Evolutionary conservation across 2,888 invertebrate genomes (phyloP).

Genomic region (Drosophila setosimentum): DNA sequence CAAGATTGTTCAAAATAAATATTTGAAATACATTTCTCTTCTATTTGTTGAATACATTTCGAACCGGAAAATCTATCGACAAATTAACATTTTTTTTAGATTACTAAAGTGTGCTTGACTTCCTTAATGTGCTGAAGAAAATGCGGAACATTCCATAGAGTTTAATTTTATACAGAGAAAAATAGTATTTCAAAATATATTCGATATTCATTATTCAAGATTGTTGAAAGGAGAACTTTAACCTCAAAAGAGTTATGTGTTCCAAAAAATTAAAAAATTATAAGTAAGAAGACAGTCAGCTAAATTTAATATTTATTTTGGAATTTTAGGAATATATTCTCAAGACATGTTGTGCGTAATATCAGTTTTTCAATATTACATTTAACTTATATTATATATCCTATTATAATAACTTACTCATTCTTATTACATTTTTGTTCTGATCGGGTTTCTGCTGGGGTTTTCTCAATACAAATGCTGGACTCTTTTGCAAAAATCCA

Average conservation of each 20-base stretch:
- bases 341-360: accelerated
- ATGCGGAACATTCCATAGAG: not conserved
- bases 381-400: not conserved
- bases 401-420: not conserved
- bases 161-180: not conserved
- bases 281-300: not conserved
- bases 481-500: not conserved
- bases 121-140: not conserved
- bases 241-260: not conserved
- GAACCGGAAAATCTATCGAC: not conserved
- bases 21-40: not conserved
- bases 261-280: not conserved
- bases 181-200: not conserved
- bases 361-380: not conserved
- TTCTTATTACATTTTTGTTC: not conserved
- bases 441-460: not conserved
- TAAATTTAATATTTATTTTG: not conserved
- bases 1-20: not conserved
- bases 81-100: not conserved
- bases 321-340: not conserved
- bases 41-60: not conserved
- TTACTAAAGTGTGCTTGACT: not conserved
- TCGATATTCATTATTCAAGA: not conserved
- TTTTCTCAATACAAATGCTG: not conserved
- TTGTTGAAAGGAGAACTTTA: not conserved